A percentile compares a stretch with the other conserved stretches of the same genome.
phyloP scores from a whole-genome alignment of 2,888 invertebrate species.

The Ennomos erosarius region DNA sequence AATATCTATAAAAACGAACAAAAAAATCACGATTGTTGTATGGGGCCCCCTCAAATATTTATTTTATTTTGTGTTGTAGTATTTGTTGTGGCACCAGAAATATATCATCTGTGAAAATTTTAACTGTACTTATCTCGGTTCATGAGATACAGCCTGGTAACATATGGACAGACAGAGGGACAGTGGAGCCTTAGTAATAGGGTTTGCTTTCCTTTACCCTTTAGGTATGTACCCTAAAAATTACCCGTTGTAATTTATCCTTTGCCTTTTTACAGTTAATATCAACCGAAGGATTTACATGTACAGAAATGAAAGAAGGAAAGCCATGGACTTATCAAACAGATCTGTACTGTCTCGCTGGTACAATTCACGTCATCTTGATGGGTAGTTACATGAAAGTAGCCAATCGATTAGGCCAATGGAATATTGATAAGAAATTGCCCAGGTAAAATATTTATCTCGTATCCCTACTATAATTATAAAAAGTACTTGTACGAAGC shows the following conservation, averaged over 20 bases:
- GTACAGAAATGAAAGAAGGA: constrained; percentile 96
- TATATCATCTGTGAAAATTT: too few species aligned
- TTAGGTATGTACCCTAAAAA: too few species aligned
- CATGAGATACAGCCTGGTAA: too few species aligned
- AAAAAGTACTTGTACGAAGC: too few species aligned
- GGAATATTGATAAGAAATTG: constrained; percentile 89
- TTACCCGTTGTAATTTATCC: too few species aligned
- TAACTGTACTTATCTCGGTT: too few species aligned
- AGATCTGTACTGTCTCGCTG: constrained; percentile 95
- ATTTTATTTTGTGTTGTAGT: neutral
- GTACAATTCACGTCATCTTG: constrained; percentile 93
- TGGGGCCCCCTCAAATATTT: neutral
- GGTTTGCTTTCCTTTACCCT: too few species aligned
- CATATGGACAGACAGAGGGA: too few species aligned
- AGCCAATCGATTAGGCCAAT: constrained; percentile 85
- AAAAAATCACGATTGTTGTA: too few species aligned
- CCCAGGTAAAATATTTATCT: constrained; percentile 84
- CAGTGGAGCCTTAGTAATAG: too few species aligned
- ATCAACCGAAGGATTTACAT: constrained; percentile 91
- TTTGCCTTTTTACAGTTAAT: constrained; percentile 81
- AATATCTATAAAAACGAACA: too few species aligned
- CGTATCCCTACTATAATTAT: neutral
- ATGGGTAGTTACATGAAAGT: constrained; percentile 96
- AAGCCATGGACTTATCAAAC: constrained; percentile 98
- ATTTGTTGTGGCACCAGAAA: too few species aligned